Evolutionary conservation across 2,797 vertebrate species (phyloP).

Genomic region (Otus scops): DNA sequence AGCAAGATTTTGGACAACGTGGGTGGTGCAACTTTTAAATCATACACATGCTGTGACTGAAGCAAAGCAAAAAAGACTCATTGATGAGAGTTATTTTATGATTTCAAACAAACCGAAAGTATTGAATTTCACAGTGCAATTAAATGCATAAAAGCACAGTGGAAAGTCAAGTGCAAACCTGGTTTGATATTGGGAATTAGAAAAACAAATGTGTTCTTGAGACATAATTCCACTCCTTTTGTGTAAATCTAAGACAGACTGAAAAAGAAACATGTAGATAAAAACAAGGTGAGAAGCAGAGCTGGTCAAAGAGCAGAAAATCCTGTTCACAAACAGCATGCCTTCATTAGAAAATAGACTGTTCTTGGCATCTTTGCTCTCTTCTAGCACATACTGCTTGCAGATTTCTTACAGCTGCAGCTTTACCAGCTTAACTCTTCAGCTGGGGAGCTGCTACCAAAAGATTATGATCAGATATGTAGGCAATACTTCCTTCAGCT

Average conservation of each 20-base stretch:
- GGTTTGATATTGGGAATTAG: neutral
- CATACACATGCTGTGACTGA: constrained; percentile 20
- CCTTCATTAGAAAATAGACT: neutral
- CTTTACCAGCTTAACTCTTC: neutral
- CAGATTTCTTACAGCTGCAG: neutral
- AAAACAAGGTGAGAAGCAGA: neutral
- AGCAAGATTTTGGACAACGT: constrained; percentile 58
- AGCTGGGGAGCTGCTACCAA: neutral
- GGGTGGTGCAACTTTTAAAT: constrained; percentile 48
- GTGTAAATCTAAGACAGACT: neutral
- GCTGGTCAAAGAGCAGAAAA: neutral
- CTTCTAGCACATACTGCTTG: neutral
- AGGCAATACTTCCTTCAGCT: neutral
- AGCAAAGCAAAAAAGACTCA: constrained; percentile 26
- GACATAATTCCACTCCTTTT: neutral
- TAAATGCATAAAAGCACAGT: neutral
- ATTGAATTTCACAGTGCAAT: constrained; percentile 8
- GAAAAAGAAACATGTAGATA: neutral
- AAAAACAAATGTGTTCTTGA: neutral
- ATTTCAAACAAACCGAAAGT: constrained; percentile 18
- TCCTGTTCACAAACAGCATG: neutral
- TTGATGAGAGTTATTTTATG: constrained; percentile 20
- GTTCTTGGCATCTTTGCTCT: neutral
- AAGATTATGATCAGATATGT: neutral
- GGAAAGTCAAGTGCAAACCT: neutral